Percentiles rank a stretch among this genome's conserved stretches.
Conservation (phyloP, 2,797 vertebrate species). For the Hybognathus amarus region DNA sequence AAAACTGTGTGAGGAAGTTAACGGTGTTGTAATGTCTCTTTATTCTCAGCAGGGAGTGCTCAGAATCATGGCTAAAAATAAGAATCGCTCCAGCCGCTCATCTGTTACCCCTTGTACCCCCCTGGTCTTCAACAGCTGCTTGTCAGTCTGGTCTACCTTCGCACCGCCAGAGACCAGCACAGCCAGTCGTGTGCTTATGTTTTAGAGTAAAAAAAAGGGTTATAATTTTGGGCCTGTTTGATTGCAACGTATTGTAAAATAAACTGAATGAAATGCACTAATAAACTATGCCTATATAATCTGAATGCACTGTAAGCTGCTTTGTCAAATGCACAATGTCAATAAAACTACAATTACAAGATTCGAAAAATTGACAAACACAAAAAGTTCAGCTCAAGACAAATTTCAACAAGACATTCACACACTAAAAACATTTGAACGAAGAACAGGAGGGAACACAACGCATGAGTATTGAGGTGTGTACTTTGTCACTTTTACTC, state of each 20-base stretch:
- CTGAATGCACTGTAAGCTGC: neutral
- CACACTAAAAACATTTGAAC: neutral
- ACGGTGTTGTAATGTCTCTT: neutral
- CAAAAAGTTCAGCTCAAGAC: too few species aligned
- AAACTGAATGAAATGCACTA: neutral
- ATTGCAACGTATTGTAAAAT: neutral
- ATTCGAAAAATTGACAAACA: neutral
- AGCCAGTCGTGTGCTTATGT: neutral
- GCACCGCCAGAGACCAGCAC: neutral
- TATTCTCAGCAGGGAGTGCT: constrained; percentile 6
- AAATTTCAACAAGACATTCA: neutral
- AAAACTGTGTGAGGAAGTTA: neutral
- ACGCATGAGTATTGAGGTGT: neutral
- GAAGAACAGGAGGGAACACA: neutral
- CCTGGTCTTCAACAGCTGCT: constrained; percentile 14
- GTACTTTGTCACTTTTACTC: neutral
- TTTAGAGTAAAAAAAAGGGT: neutral
- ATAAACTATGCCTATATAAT: neutral
- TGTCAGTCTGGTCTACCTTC: constrained; percentile 18
- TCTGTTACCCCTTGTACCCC: neutral
- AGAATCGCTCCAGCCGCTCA: constrained; percentile 22
- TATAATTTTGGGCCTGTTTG: too few species aligned
- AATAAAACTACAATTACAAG: neutral
- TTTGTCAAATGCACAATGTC: too few species aligned
- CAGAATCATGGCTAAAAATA: constrained; percentile 7